These are phyloP conservation scores for Acrobasis consociella DNA, from an alignment of 2,888 invertebrate species.

Conservation along the genomic window DNA sequence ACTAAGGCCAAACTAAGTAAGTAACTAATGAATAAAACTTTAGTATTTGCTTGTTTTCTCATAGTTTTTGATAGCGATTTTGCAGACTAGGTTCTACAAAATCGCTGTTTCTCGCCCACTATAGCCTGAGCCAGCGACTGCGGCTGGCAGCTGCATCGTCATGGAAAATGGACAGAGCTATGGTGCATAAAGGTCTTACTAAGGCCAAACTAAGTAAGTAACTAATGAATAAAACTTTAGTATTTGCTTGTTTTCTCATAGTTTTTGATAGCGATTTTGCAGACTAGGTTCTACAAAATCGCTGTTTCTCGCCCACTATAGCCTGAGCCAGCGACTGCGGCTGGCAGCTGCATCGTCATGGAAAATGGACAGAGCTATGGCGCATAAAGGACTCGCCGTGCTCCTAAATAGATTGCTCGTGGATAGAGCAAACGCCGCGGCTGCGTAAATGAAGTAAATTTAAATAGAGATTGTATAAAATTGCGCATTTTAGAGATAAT, in stretches of 20 bases:
- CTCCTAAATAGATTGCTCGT: constrained; percentile 10
- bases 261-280: too few relatives aligned
- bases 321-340: constrained; percentile 45
- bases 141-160: constrained; percentile 67
- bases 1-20: neutral
- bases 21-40: too few relatives aligned
- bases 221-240: too few relatives aligned
- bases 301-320: constrained; percentile 26
- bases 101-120: neutral
- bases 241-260: too few relatives aligned
- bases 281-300: neutral
- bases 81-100: too few relatives aligned
- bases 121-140: constrained; percentile 42
- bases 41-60: too few relatives aligned
- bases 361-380: constrained; percentile 62
- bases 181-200: constrained; percentile 57
- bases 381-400: constrained; percentile 55
- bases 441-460: too few relatives aligned
- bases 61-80: too few relatives aligned
- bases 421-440: too few relatives aligned
- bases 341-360: constrained; percentile 67
- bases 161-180: constrained; percentile 64
- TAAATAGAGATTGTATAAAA: too few relatives aligned
- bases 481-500: neutral
- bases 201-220: neutral